Conservation (phyloP, 2,797 vertebrate genomes). For the Onychomys leucogaster region DNA sequence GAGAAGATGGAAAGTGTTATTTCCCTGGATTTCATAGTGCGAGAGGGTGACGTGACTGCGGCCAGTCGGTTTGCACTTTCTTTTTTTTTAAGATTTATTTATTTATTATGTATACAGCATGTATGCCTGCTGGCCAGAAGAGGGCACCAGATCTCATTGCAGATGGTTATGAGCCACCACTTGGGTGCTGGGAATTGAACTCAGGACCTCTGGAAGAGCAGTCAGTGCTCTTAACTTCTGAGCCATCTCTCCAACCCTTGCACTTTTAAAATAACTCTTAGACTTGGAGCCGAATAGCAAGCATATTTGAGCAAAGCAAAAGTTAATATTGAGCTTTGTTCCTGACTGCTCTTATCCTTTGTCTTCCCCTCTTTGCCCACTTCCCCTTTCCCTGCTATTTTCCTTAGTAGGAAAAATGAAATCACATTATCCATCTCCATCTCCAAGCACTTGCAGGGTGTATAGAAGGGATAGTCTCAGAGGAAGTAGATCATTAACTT, state of each 20-base stretch:
- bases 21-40: background rate
- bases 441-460: background rate
- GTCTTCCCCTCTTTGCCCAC: background rate
- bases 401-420: background rate
- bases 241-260: too few relatives aligned
- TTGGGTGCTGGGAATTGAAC: too few relatives aligned
- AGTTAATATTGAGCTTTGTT: background rate
- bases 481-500: background rate
- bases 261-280: background rate
- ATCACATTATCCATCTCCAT: background rate
- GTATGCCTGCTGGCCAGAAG: too few relatives aligned
- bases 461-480: background rate
- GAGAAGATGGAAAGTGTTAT: background rate
- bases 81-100: too few relatives aligned
- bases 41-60: background rate
- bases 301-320: background rate
- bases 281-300: background rate
- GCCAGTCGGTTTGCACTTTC: background rate
- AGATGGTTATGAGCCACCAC: too few relatives aligned
- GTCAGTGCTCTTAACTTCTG: too few relatives aligned
- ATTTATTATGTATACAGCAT: too few relatives aligned
- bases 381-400: rapidly evolving
- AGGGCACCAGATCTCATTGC: too few relatives aligned
- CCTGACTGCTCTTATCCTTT: background rate
- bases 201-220: too few relatives aligned